Conservation (phyloP, 2,888 invertebrate genomes). For the Philereme vetulata region DNA sequence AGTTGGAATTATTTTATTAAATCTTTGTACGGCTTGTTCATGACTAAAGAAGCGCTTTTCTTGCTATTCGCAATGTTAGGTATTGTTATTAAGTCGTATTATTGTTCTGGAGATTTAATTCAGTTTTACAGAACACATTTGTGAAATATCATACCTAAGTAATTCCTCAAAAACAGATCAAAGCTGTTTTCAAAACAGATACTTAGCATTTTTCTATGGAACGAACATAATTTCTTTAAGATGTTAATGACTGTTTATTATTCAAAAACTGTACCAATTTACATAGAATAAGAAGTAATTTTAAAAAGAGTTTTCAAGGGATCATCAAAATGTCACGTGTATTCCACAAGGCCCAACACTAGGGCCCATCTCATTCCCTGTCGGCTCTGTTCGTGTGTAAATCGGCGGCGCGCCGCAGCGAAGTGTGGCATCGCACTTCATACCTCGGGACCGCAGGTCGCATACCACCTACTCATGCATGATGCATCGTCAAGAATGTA, state of each 20-base stretch:
- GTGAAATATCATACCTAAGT: no score
- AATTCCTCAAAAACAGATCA: no score
- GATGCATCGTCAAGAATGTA: conserved; percentile 15
- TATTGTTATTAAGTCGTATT: conserved; percentile 15
- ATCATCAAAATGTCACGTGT: neutral
- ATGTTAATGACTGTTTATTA: no score
- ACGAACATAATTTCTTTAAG: no score
- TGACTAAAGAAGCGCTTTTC: conserved; percentile 17
- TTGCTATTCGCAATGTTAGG: conserved; percentile 16
- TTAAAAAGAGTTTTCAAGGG: no score
- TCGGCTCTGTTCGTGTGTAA: neutral
- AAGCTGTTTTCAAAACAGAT: no score
- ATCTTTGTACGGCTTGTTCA: conserved; percentile 36
- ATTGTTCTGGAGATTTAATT: conserved; percentile 9
- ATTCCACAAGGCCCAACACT: neutral
- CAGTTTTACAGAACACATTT: conserved; percentile 1
- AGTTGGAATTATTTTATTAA: conserved; percentile 40
- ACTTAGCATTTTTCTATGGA: no score
- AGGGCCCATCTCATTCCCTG: neutral
- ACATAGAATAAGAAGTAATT: no score
- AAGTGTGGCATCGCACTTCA: conserved; percentile 16
- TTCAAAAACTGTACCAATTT: no score
- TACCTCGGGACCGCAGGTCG: conserved; percentile 15
- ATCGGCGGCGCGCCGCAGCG: conserved; percentile 4
- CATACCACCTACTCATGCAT: conserved; percentile 24